Percentiles rank a stretch among this genome's conserved stretches.
phyloP scores from a whole-genome alignment of 2,888 invertebrate species.

The Colletes collaris region DNA sequence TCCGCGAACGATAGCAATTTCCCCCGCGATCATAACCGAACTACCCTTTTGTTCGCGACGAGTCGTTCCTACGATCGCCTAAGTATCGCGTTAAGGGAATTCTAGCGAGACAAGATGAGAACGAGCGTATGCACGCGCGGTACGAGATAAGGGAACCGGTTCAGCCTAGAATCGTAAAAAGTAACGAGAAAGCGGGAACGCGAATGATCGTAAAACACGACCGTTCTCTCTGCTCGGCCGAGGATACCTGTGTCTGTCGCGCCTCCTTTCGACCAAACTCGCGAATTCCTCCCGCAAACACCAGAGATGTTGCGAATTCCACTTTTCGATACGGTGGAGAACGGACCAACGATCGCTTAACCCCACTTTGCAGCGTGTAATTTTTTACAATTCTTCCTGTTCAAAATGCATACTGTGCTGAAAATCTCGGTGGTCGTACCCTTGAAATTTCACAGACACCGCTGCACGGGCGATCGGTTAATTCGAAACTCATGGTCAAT shows the following conservation, averaged over 20 bases:
- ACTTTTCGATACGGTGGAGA: conserved; percentile 6
- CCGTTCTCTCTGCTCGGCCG: not conserved
- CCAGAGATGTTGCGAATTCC: conserved; percentile 2
- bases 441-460: too few species aligned
- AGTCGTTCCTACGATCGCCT: conserved; percentile 24
- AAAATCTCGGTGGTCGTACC: too few species aligned
- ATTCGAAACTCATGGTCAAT: not conserved
- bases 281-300: conserved; percentile 3
- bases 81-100: conserved; percentile 14
- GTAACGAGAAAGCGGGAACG: conserved; percentile 8
- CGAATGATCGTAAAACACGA: conserved; percentile 6
- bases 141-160: conserved; percentile 1
- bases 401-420: conserved; percentile 1
- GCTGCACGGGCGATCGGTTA: too few species aligned
- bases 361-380: not conserved
- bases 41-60: conserved; percentile 1
- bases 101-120: conserved; percentile 4
- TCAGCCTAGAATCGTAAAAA: conserved; percentile 14
- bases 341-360: too few species aligned
- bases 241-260: not conserved
- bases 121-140: conserved; percentile 1
- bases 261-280: not conserved
- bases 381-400: not conserved
- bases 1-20: not conserved
- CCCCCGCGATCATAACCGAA: not conserved